Conservation (phyloP, 2,113 vertebrate species). For the Albula goreensis region DNA sequence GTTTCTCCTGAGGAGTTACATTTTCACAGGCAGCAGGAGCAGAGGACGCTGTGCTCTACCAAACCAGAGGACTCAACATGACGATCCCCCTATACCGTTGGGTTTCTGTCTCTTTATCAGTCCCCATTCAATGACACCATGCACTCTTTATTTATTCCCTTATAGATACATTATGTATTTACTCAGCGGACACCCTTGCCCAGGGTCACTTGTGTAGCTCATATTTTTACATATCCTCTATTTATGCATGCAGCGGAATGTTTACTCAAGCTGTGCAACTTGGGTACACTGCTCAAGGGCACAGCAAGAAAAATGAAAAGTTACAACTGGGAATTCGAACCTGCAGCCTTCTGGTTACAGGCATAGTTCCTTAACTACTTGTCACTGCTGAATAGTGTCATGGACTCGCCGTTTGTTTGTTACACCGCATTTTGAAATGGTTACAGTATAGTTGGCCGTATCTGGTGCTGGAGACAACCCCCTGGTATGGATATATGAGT, state of each 20-base stretch:
- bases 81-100: background rate
- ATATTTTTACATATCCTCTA: background rate
- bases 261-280: background rate
- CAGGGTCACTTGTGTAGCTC: background rate
- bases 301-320: no score
- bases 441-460: background rate
- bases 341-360: background rate
- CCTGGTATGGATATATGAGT: background rate
- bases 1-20: constrained; percentile 29
- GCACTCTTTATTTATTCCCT: background rate
- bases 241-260: background rate
- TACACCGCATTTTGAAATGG: background rate
- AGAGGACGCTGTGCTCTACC: background rate
- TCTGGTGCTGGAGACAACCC: background rate
- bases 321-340: no score
- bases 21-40: constrained; percentile 13
- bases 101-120: background rate
- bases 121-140: background rate
- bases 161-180: background rate
- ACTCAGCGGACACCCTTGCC: background rate
- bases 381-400: background rate
- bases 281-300: no score
- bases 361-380: background rate
- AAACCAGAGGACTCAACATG: background rate
- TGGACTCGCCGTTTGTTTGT: background rate